These are phyloP conservation scores for Oncorhynchus tshawytscha DNA, from an alignment of 2,113 vertebrate species.

Conservation along the genomic window DNA sequence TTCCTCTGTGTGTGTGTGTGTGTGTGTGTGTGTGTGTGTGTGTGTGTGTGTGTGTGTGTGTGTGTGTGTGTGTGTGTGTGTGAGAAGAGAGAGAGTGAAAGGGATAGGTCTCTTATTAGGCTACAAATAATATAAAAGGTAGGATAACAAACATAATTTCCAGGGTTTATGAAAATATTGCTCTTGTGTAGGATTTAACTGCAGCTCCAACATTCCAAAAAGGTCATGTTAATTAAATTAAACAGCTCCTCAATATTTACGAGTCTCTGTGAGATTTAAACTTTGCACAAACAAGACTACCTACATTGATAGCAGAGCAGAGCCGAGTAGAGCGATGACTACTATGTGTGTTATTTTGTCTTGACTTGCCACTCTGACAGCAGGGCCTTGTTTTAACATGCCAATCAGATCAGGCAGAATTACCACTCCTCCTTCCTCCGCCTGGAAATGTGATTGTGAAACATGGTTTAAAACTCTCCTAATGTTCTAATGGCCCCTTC, in stretches of 20 bases:
- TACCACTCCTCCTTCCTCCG: constrained; percentile 42
- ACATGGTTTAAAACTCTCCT: constrained; percentile 42
- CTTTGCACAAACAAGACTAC: background rate
- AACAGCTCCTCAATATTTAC: constrained; percentile 15
- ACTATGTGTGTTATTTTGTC: constrained; percentile 7
- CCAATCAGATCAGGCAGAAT: constrained; percentile 5
- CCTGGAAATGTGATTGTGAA: constrained; percentile 55
- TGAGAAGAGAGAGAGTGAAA: background rate
- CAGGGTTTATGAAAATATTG: background rate
- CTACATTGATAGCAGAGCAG: background rate
- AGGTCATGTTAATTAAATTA: background rate
- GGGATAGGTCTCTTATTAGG: background rate
- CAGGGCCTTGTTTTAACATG: background rate
- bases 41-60: background rate
- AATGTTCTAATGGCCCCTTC: constrained; percentile 46
- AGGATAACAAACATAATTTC: too few relatives aligned
- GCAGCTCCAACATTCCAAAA: background rate
- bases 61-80: background rate
- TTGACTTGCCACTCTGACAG: background rate
- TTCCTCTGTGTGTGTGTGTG: background rate
- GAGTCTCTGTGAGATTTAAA: background rate
- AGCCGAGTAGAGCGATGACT: too few relatives aligned
- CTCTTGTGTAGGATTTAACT: background rate
- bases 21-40: background rate
- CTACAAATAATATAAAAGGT: too few relatives aligned